Evolutionary conservation across 1,140 invertebrate species (phyloP).

Genomic region (Drosophila rhopaloa): DNA sequence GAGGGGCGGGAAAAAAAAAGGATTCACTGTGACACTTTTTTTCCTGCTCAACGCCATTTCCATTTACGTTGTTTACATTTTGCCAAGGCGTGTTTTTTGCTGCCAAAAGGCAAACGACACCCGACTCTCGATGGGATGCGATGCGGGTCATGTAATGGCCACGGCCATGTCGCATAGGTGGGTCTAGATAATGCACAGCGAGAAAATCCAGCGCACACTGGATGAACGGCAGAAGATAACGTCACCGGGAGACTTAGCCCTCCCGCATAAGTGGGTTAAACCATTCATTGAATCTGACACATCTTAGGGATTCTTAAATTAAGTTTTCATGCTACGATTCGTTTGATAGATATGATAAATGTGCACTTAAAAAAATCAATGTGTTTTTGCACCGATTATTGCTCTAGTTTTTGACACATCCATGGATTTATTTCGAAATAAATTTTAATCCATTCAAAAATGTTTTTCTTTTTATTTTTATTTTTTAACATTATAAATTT

Average conservation of each 20-base stretch:
- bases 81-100: constrained; percentile 45
- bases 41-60: constrained; percentile 62
- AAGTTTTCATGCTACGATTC: constrained; percentile 17
- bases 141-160: constrained; percentile 70
- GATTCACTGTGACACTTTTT: constrained; percentile 65
- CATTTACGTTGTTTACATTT: constrained; percentile 81
- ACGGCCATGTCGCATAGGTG: constrained; percentile 60
- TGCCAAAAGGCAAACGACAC: constrained; percentile 80
- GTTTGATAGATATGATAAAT: not conserved
- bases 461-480: no score
- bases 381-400: no score
- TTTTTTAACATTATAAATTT: no score
- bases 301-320: constrained; percentile 25
- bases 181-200: constrained; percentile 45
- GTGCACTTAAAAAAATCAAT: constrained; percentile 7
- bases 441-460: no score
- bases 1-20: constrained; percentile 47
- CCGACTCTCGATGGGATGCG: constrained; percentile 69
- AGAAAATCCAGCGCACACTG: constrained; percentile 39
- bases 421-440: no score
- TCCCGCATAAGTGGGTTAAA: constrained; percentile 9
- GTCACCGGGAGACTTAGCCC: constrained; percentile 14
- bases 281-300: constrained; percentile 36
- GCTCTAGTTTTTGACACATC: no score
- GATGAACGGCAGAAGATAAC: constrained; percentile 6